phyloP scores from a whole-genome alignment of 2,888 invertebrate species.

The Rhabditoides inermis region DNA sequence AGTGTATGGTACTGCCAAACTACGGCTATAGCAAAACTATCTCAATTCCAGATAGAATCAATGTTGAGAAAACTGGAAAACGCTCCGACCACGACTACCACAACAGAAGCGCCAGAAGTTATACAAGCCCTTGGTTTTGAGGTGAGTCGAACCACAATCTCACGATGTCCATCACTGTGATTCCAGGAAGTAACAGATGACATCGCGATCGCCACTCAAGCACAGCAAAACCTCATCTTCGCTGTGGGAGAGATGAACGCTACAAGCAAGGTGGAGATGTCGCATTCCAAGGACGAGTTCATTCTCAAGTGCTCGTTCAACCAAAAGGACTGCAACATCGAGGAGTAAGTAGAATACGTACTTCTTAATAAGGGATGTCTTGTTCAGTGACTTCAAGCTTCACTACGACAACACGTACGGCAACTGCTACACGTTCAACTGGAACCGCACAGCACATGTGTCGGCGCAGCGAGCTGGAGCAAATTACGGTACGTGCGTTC shows the following conservation, averaged over 20 bases:
- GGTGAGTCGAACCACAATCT: conserved; percentile 14
- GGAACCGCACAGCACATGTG: conserved; percentile 40
- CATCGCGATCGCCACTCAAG: conserved; percentile 47
- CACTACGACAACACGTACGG: conserved; percentile 51
- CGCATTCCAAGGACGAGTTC: conserved; percentile 45
- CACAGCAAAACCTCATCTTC: conserved; percentile 50
- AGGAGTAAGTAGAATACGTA: conserved; percentile 21
- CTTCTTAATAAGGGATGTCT: not conserved
- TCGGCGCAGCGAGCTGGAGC: conserved; percentile 49
- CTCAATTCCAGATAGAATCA: too few species aligned
- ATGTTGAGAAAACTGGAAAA: not conserved
- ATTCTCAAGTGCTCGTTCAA: conserved; percentile 52
- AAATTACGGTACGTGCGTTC: conserved; percentile 44
- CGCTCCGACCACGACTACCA: conserved; percentile 45
- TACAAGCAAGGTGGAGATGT: conserved; percentile 33
- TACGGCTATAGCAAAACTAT: too few species aligned
- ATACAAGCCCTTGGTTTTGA: conserved; percentile 42
- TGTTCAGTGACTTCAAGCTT: conserved; percentile 41
- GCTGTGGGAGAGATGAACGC: conserved; percentile 46
- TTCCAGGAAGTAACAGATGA: conserved; percentile 49
- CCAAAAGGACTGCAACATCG: conserved; percentile 49
- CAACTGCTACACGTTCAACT: conserved; percentile 51
- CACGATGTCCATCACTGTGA: not conserved
- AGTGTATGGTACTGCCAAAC: too few species aligned
- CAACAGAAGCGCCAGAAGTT: conserved; percentile 46